Evolutionary conservation across 1,140 invertebrate genomes (phyloP).

Genomic region (Halictus rubicundus): DNA sequence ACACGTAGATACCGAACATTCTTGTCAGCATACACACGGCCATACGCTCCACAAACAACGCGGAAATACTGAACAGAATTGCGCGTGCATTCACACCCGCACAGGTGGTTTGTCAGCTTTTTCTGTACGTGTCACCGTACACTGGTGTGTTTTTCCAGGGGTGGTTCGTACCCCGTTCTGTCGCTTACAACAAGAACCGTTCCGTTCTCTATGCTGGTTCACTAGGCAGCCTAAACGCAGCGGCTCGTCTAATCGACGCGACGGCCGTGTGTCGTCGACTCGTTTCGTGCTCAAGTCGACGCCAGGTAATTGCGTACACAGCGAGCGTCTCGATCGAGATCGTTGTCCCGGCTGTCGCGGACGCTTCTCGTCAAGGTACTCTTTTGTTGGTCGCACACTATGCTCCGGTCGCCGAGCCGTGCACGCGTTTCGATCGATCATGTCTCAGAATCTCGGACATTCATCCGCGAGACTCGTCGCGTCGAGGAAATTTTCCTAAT

Average conservation of each 20-base stretch:
- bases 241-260: constrained; percentile 46
- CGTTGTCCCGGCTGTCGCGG: constrained; percentile 45
- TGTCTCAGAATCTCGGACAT: too few species aligned
- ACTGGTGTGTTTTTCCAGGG: constrained; percentile 35
- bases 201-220: constrained; percentile 22
- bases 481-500: too few species aligned
- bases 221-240: constrained; percentile 41
- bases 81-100: not conserved
- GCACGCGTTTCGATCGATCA: constrained; percentile 27
- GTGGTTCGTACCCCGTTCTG: not conserved
- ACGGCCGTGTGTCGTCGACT: constrained; percentile 44
- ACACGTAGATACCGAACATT: too few species aligned
- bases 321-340: constrained; percentile 42
- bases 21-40: too few species aligned
- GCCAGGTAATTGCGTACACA: constrained; percentile 40
- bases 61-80: not conserved
- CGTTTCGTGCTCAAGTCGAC: constrained; percentile 35
- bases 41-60: not conserved
- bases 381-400: constrained; percentile 69
- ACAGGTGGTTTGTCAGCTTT: constrained; percentile 21
- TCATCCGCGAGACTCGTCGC: too few species aligned
- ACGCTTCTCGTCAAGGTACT: constrained; percentile 68
- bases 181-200: constrained; percentile 11
- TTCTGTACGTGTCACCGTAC: constrained; percentile 43
- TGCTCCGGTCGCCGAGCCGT: constrained; percentile 58